Conservation (phyloP, 2,797 vertebrate genomes). For the Ficedula albicollis region DNA sequence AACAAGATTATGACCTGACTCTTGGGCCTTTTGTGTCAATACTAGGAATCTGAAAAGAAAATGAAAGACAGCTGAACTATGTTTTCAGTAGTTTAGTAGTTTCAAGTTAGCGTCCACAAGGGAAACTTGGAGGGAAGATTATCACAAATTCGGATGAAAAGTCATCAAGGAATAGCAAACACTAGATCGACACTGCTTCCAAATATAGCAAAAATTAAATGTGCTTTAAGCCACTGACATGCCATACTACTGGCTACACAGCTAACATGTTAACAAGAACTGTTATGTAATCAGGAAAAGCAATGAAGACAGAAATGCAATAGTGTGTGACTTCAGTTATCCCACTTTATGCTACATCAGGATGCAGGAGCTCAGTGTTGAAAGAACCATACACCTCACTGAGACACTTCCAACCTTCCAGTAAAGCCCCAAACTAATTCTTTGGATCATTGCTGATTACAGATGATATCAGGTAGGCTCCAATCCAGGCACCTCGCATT, state of each 20-base stretch:
- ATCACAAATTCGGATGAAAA: not conserved
- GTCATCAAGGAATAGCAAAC: not conserved
- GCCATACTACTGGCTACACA: not conserved
- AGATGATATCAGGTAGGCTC: not conserved
- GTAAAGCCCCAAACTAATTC: not conserved
- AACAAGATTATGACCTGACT: not conserved
- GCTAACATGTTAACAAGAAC: not conserved
- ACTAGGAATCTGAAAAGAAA: not conserved
- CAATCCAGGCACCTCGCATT: not conserved
- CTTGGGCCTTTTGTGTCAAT: not conserved
- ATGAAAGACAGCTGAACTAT: not conserved
- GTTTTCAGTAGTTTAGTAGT: not conserved
- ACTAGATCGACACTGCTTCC: not conserved
- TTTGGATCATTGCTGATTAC: not conserved
- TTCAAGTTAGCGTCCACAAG: accelerated
- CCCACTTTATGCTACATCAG: not conserved
- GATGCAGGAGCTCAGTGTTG: not conserved
- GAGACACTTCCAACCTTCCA: not conserved
- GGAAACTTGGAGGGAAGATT: not conserved
- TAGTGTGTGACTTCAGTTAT: not conserved
- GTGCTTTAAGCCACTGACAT: not conserved
- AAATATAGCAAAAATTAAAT: not conserved
- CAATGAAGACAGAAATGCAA: not conserved
- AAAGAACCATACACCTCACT: not conserved
- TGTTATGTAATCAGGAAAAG: not conserved